Evolutionary conservation across 2,888 invertebrate species (phyloP), one percentile per base, ranked within the genome.

Genomic region (Exephanes ischioxanthus): DNA sequence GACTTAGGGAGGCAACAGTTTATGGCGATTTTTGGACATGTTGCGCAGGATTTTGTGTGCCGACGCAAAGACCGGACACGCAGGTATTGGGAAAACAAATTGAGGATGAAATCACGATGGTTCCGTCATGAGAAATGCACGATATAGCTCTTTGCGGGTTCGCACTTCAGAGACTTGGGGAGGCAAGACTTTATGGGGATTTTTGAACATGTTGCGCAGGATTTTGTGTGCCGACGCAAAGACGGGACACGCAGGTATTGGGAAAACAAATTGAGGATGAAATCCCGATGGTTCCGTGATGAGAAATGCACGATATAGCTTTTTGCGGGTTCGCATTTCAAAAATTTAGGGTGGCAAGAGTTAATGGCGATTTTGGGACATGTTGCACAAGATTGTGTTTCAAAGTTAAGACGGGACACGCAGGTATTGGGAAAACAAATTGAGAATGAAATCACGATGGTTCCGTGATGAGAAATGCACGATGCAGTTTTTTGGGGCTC

Each of bases 41-140:
- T 41, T 9, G 89, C 87, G 88, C 87, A 89, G 90, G 91, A 91
- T 91, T 90, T 91, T 90, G 91, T 90, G 90, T 88, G 90, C 87
- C 91, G 87, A 90, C 90, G 90, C 9, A 6, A 51, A 26, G 33
- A 33, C n/a, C n/a, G 61, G 30, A 30, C 33, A 30, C 30, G 61
- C 16, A 30, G 33, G n/a, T 3, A 63, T 63, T 63, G 61, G 33
- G 61, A 33, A 63, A 63, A 63, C 6, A 33, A 63, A 58, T 30
- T 33, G n/a, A 67, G 22, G 71, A 76, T 66, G 41, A 66, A 16
- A 41, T 61, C 30, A 3, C 33, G n/a, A 63, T 7, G 16, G 6
- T 33, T n/a, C 1, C 61, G 6, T 30, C 33, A 63, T 16, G 61
- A 16, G 16, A 16, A 63, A 30, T 63, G 16, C 16, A 1, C 3